Evolutionary conservation across 1,140 invertebrate species (phyloP), one percentile per base, ranked within the genome.

Genomic region (Polypedilum vanderplanki): DNA sequence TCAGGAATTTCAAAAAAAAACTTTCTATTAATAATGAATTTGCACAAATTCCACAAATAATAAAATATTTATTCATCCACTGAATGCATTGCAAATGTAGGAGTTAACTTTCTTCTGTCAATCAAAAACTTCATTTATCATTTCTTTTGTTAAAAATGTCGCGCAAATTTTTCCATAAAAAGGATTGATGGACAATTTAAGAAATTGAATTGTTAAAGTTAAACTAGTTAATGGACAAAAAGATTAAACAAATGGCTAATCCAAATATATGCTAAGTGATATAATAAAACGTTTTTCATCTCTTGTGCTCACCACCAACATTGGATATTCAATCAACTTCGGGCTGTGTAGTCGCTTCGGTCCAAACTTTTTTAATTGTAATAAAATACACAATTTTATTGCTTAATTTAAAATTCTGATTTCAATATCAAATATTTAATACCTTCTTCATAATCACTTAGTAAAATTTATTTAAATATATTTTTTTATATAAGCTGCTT

Each of bases 101-200:
- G 46, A 12, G 46, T 57, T 57, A 57, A 57, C 65, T 70, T 70
- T 70, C 65, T 70, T 70, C 65, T 70, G 65, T 70, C 65, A 70
- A 70, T 70, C 65, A 70, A 20, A 20, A 70, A 20, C 9, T 70
- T 70, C 17, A 18, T 12, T 7, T 70, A 20, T 70, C 65, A 70
- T 70, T 18, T 22, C 65, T 12, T 33, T 33, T 33, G 1, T 1
- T 33, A 57, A 57, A 57, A 57, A 17, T 15, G 46, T 57, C 46
- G 8, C 46, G 5, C 17, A 70, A 20, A 17, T 18, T 10, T 33
- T 57, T 57, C 46, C 46, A 57, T 57, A 57, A 57, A 57, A 57
- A 57, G 46, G 46, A 57, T 57, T 4, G n/a, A 57, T 15, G 46
- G 12, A 57, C 46, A 57, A n/a, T 12, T 57, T 57, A 46, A 46